Base-by-base conservation (phyloP, 1,140 invertebrate species). In the Drosophila bocki region DNA sequence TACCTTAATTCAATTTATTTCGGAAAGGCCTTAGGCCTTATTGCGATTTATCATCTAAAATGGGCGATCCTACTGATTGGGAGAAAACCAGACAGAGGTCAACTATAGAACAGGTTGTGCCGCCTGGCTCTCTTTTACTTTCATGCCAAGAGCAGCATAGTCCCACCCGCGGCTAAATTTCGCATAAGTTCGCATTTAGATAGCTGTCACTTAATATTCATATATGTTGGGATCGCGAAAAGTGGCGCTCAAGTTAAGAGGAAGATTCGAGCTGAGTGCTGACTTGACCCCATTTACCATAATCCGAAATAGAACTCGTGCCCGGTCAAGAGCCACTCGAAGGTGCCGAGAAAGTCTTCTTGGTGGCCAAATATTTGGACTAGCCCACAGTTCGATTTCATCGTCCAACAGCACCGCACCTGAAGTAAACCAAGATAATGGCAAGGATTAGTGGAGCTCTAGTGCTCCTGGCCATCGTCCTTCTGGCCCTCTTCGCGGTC, bases 201-300 rank as follows among this genome's bases (percentile, higher is more conserved):
- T 51, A 45, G 48, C 22, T 26, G 33, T 69, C 68, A 39, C 57
- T 87, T 64, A 88, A 88, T 84, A 87, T 87, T 83, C 64, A 87
- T 56, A 64, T 45, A 44, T 56, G 8, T 37, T 63, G 56, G 15
- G 53, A 53, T 70, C 45, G 77, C 84, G 41, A 78, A 78, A 75
- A 75, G 68, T 51, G 53, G 29, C 65, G 13, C 50, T 63, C 17
- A 42, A 74, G 44, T 45, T 26, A 69, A 72, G 58, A 60, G 44
- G 13, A 69, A 44, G 62, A 67, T 26, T 45, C 15, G 39, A 29
- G 7, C 60, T 29, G 62, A 72, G 64, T 51, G 82, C 44, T 58
- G 75, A 62, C 70, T 88, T 91, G 85, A 90, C 85, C 85, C 85
- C 59, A 82, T 90, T 88, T 76, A 39, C 13, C 35, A 56, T 56